Percentiles rank a stretch among this genome's conserved stretches.
Evolutionary conservation across 2,888 invertebrate genomes (phyloP).

Genomic region (Bibio marci): DNA sequence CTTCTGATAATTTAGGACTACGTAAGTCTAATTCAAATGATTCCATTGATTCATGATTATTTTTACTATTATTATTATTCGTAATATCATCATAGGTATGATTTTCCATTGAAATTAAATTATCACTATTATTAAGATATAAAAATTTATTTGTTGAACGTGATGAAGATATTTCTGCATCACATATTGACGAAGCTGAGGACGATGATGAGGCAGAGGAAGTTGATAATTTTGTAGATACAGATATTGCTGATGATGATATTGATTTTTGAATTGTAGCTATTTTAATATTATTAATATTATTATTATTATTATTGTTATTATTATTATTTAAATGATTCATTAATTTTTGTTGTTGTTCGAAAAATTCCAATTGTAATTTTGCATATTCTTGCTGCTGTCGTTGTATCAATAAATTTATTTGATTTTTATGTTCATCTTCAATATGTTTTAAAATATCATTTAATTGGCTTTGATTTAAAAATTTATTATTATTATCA

Average conservation of each 20-base stretch:
- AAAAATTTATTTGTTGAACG: too few species aligned
- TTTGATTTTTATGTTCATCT: constrained; percentile 44
- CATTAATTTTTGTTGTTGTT: constrained; percentile 42
- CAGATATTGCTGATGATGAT: background rate
- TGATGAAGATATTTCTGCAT: too few species aligned
- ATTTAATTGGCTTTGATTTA: background rate
- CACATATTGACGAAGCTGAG: too few species aligned
- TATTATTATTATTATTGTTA: background rate
- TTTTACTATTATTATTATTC: too few species aligned
- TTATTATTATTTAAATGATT: constrained; percentile 17
- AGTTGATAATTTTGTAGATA: too few species aligned
- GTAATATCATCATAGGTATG: too few species aligned
- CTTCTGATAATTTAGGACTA: too few species aligned
- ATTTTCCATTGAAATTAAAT: too few species aligned
- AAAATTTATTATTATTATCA: background rate
- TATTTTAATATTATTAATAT: background rate
- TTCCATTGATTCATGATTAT: too few species aligned
- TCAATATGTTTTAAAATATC: constrained; percentile 26
- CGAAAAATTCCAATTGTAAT: constrained; percentile 45
- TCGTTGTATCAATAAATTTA: constrained; percentile 40
- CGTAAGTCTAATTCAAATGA: too few species aligned
- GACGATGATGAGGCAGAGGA: too few species aligned
- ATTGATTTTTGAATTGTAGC: background rate
- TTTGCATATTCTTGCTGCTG: constrained; percentile 45
- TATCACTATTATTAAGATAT: too few species aligned